Conservation (phyloP, 2,113 vertebrate genomes). For the Hirundichthys speculiger region DNA sequence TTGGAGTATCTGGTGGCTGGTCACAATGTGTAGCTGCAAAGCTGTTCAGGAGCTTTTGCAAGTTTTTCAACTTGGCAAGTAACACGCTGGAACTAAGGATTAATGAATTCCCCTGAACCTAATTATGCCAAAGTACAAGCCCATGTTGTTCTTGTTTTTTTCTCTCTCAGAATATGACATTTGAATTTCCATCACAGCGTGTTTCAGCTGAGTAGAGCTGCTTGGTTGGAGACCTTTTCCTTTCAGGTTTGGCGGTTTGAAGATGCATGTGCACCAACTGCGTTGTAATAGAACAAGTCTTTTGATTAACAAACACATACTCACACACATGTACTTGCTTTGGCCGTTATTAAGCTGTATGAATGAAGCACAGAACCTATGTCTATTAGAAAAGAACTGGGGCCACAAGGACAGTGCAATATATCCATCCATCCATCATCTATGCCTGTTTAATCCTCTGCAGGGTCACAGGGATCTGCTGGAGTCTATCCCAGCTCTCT, state of each 20-base stretch:
- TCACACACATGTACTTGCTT: too few relatives aligned
- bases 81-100: constrained; percentile 54
- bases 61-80: constrained; percentile 52
- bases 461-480: too few relatives aligned
- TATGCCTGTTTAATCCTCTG: too few relatives aligned
- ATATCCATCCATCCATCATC: too few relatives aligned
- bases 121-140: constrained; percentile 51
- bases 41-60: constrained; percentile 39
- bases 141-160: constrained; percentile 53
- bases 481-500: too few relatives aligned
- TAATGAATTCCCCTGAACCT: constrained; percentile 65
- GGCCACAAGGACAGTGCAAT: too few relatives aligned
- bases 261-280: constrained; percentile 35
- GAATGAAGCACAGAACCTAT: background rate
- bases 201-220: constrained; percentile 24
- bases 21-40: constrained; percentile 18
- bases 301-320: constrained; percentile 17
- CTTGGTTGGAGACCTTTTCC: constrained; percentile 62
- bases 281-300: constrained; percentile 57
- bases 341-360: background rate
- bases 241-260: constrained; percentile 56
- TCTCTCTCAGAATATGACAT: constrained; percentile 43
- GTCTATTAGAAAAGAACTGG: too few relatives aligned
- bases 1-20: constrained; percentile 24
- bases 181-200: constrained; percentile 64